phyloP scores from a whole-genome alignment of 2,888 invertebrate species.

The Vesta saturnalis region DNA sequence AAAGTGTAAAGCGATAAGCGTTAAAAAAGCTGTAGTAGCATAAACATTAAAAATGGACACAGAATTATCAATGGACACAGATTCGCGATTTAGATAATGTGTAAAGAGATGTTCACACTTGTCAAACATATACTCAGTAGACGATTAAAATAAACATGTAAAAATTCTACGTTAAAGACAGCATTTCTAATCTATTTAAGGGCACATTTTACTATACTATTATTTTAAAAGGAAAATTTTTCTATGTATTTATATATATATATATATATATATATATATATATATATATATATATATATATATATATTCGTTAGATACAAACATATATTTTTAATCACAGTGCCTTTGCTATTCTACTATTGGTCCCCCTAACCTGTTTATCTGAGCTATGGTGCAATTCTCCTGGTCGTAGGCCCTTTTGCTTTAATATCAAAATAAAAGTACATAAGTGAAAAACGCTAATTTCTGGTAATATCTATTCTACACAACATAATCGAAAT shows the following conservation, averaged over 20 bases:
- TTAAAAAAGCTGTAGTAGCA: slow-evolving; percentile 17
- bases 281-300: too few relatives aligned
- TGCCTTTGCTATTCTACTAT: slow-evolving; percentile 41
- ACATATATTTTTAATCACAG: slow-evolving; percentile 54
- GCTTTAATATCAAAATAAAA: slow-evolving; percentile 73
- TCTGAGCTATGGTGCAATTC: slow-evolving; percentile 71
- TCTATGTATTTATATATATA: slow-evolving; percentile 20
- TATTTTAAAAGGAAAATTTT: slow-evolving; percentile 19
- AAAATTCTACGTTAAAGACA: slow-evolving; percentile 26
- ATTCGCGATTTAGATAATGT: slow-evolving; percentile 16
- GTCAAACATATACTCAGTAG: slow-evolving; percentile 14
- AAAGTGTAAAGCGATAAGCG: slow-evolving; percentile 18
- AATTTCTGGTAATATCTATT: background rate
- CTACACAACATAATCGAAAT: background rate
- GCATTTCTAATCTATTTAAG: slow-evolving; percentile 21
- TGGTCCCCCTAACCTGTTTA: slow-evolving; percentile 73
- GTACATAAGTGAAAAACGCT: slow-evolving; percentile 58
- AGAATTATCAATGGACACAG: slow-evolving; percentile 15
- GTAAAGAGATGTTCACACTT: slow-evolving; percentile 23
- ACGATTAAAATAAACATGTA: slow-evolving; percentile 11
- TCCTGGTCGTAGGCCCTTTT: slow-evolving; percentile 79
- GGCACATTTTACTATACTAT: slow-evolving; percentile 29
- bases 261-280: slow-evolving; percentile 19
- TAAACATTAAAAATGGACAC: slow-evolving; percentile 10
- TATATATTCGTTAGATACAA: slow-evolving; percentile 58